Base-by-base conservation (phyloP, 23 tunicate species). In the Ascidia mentula region DNA sequence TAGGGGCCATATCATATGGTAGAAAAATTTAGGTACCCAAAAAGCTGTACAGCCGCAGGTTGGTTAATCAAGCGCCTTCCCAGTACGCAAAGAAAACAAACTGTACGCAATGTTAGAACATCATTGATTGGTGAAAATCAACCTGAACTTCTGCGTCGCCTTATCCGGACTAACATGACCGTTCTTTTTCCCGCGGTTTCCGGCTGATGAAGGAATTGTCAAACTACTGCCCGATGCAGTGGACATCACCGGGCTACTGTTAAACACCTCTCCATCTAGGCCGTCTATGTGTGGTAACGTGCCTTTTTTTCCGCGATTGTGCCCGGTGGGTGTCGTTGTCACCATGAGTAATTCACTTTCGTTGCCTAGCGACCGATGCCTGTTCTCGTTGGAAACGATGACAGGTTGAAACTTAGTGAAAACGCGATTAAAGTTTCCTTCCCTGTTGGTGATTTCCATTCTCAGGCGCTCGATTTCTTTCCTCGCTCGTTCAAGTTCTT, bases 331-430 rank as follows among this genome's bases (percentile, higher is more conserved):
- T 6, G 65, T 53, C 12, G 65, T 53, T 53, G 65, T 53, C 65
- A 53, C 65, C 65, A 53, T 53, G 4, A 53, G 65, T 20, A 53
- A 28, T 26, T 53, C 65, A 28, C 65, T 53, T 28, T 53, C 65
- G 65, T 53, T 53, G 65, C 65, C 65, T 53, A 53, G 65, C 65
- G 65, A 53, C 65, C 65, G 65, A 9, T 9, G 22, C 13, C 13
- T 53, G 65, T 53, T 53, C 24, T 53, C 65, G 13, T 53, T 53
- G 22, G 85, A 72, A 18, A 89, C 95, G 18, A 89, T 74, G 36
- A 89, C 95, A 20, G 95, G 95, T 65, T 89, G 95, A 46, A 89
- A 89, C 31, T 84, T 89, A 70, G 95, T 87, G 59, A 89, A 89
- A 12, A 89, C 95, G 22, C 95, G 85, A 46, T 89, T 89, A 45